phyloP scores from a whole-genome alignment of 2,888 invertebrate genomes.

The Allolobophora icterica region DNA sequence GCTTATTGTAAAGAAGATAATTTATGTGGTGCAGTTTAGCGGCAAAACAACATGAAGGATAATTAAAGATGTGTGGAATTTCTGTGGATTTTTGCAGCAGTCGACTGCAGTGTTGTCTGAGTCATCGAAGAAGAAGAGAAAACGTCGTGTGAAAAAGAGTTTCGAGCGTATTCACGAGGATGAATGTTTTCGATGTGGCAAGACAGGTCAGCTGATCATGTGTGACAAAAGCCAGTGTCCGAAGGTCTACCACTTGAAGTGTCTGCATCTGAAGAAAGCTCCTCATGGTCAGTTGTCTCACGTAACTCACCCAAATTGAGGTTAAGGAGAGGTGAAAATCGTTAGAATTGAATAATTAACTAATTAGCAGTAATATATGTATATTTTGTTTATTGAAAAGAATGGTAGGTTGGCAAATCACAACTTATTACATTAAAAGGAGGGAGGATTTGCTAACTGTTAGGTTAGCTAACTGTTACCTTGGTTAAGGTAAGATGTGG shows the following conservation, averaged over 20 bases:
- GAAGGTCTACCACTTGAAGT: constrained; percentile 69
- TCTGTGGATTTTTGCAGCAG: not conserved
- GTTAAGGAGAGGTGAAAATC: no score
- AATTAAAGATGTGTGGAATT: not conserved
- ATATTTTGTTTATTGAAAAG: no score
- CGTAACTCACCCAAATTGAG: not conserved
- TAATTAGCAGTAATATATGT: no score
- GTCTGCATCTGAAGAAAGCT: constrained; percentile 66
- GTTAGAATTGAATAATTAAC: no score
- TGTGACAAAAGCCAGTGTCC: constrained; percentile 68
- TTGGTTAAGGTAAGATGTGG: no score
- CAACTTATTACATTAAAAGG: no score
- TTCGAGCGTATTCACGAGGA: constrained; percentile 64
- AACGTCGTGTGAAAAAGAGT: constrained; percentile 51
- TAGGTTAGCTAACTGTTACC: no score
- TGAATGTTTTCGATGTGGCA: constrained; percentile 69
- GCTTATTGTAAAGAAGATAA: not conserved
- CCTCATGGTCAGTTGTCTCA: constrained; percentile 53
- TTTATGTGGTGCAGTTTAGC: not conserved
- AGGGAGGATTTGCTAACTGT: no score
- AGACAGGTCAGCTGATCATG: constrained; percentile 68
- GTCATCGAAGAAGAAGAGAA: constrained; percentile 34
- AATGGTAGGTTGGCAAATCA: no score
- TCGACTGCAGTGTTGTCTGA: not conserved
- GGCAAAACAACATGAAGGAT: no score